These are phyloP conservation scores for Oreonectes daqikongensis DNA, from an alignment of 2,797 vertebrate genomes.

Conservation along the genomic window DNA sequence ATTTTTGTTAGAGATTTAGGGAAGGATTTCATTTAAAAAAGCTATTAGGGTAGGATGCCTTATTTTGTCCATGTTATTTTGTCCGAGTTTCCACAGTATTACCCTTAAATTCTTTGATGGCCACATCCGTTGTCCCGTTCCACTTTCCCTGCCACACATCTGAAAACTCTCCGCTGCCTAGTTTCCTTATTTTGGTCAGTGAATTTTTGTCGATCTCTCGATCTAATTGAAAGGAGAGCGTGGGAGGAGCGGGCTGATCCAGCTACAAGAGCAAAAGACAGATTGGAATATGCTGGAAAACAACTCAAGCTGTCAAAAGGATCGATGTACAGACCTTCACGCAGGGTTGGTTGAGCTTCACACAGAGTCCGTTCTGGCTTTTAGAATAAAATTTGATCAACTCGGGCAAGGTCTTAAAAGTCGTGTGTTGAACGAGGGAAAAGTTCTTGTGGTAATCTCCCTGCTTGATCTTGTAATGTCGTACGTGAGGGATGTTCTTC, in stretches of 20 bases:
- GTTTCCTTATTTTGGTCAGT: slow-evolving; percentile 51
- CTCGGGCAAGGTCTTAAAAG: slow-evolving; percentile 50
- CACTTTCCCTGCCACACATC: slow-evolving; percentile 66
- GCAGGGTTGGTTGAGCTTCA: slow-evolving; percentile 56
- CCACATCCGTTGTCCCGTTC: slow-evolving; percentile 63
- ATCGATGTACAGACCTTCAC: slow-evolving; percentile 52
- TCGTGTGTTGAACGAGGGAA: slow-evolving; percentile 54
- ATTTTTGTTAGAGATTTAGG: too few species aligned
- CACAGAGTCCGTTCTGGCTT: slow-evolving; percentile 55
- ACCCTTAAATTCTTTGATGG: slow-evolving; percentile 68
- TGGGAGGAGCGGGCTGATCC: slow-evolving; percentile 53
- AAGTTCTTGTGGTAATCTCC: slow-evolving; percentile 30
- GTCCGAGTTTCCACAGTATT: neutral
- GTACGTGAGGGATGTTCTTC: slow-evolving; percentile 45
- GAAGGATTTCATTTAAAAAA: too few species aligned
- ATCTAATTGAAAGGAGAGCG: slow-evolving; percentile 51
- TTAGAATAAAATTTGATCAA: slow-evolving; percentile 57
- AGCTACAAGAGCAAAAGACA: slow-evolving; percentile 48
- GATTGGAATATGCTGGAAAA: neutral
- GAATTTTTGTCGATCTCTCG: slow-evolving; percentile 63
- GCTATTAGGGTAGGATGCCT: too few species aligned
- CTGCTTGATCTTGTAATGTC: slow-evolving; percentile 63
- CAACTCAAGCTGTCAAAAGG: neutral
- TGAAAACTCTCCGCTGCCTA: slow-evolving; percentile 66
- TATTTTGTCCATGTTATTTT: too few species aligned